Conservation (phyloP, 2,113 vertebrate genomes). For the Mirza zaza region DNA sequence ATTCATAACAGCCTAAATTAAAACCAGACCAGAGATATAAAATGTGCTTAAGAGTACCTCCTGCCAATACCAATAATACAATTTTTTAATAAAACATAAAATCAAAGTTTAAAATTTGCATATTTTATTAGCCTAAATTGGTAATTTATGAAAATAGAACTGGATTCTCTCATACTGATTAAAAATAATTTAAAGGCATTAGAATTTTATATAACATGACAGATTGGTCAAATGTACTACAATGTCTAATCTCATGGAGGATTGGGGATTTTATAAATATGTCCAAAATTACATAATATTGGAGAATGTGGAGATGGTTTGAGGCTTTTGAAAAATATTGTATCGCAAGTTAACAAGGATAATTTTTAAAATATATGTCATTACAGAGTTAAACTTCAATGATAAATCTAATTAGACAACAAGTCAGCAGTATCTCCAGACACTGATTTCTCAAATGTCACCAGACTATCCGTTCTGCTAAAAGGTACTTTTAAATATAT, state of each 20-base stretch:
- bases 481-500: slow-evolving; percentile 27
- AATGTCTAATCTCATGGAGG: neutral
- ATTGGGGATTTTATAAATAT: slow-evolving; percentile 37
- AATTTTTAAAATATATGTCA: slow-evolving; percentile 34
- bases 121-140: slow-evolving; percentile 31
- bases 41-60: slow-evolving; percentile 25
- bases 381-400: slow-evolving; percentile 25
- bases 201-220: slow-evolving; percentile 40
- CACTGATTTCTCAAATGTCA: slow-evolving; percentile 6
- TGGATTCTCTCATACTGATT: slow-evolving; percentile 29
- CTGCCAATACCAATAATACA: neutral
- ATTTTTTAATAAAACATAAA: slow-evolving; percentile 44
- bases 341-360: neutral
- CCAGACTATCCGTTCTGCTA: neutral
- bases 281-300: neutral
- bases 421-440: slow-evolving; percentile 24
- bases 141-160: slow-evolving; percentile 39
- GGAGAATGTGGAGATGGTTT: neutral
- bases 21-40: slow-evolving; percentile 29
- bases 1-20: slow-evolving; percentile 37
- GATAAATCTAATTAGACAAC: slow-evolving; percentile 51
- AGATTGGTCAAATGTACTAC: slow-evolving; percentile 1
- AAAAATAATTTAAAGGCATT: slow-evolving; percentile 23
- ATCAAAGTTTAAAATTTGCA: slow-evolving; percentile 27
- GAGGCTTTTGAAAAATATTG: slow-evolving; percentile 10